A percentile compares a stretch with the other conserved stretches of the same genome.
phyloP scores from a whole-genome alignment of 2,797 vertebrate genomes.

The Picus viridis region DNA sequence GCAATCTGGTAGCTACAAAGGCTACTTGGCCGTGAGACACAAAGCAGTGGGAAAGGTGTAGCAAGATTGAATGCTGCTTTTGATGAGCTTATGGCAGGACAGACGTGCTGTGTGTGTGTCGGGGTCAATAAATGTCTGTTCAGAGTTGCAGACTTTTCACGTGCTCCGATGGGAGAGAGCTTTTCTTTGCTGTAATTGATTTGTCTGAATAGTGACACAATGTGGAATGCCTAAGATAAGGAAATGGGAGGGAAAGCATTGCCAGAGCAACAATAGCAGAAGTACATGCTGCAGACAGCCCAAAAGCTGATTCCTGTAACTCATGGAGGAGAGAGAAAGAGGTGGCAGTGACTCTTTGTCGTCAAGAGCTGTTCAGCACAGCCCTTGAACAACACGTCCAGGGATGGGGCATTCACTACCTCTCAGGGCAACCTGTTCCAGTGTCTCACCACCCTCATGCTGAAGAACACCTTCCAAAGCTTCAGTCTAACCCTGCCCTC shows the following conservation, averaged over 20 bases:
- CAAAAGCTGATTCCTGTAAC: neutral
- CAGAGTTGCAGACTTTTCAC: neutral
- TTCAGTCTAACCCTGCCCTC: too few relatives aligned
- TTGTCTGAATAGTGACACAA: neutral
- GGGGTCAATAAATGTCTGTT: neutral
- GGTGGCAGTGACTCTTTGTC: neutral
- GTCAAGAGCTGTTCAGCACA: neutral
- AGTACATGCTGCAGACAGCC: neutral
- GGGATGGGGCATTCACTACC: too few relatives aligned
- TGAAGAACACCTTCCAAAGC: too few relatives aligned
- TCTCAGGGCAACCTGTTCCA: too few relatives aligned
- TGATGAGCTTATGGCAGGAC: neutral
- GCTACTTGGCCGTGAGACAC: neutral
- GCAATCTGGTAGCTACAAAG: neutral
- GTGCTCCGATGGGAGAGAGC: neutral
- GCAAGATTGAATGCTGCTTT: neutral
- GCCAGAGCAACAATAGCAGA: neutral
- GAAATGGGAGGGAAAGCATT: neutral
- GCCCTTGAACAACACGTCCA: neutral
- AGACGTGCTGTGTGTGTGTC: neutral
- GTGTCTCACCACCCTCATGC: too few relatives aligned
- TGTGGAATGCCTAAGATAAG: neutral
- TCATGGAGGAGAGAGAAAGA: neutral
- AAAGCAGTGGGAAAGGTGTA: neutral
- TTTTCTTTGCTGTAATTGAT: neutral